Conservation (phyloP, 2,113 vertebrate genomes). For the Octodon degus region DNA sequence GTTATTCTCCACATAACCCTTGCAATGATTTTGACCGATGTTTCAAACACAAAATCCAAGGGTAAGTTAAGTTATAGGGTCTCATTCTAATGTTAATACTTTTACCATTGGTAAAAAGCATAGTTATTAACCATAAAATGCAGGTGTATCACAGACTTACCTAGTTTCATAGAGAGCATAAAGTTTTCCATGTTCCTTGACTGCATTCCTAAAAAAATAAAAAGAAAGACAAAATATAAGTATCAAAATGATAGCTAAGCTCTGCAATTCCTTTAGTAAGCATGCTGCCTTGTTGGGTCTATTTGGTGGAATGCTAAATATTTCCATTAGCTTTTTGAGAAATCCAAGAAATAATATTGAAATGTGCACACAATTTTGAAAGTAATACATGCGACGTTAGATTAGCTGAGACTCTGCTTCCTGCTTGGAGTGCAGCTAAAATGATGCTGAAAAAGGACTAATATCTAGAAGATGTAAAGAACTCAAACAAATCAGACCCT, state of each 20-base stretch:
- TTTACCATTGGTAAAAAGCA: not conserved
- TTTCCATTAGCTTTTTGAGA: not conserved
- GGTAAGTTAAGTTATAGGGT: not conserved
- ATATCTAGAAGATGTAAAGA: no score
- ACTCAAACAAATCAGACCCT: no score
- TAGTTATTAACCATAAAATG: not conserved
- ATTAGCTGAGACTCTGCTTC: not conserved
- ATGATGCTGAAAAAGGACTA: no score
- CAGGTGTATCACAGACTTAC: slow-evolving; percentile 84
- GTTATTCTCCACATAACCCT: not conserved
- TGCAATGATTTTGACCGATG: not conserved
- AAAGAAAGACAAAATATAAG: slow-evolving; percentile 56
- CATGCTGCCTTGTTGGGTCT: not conserved
- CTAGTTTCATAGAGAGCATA: slow-evolving; percentile 96
- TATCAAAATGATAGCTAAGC: not conserved
- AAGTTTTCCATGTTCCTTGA: slow-evolving; percentile 95
- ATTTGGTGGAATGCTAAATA: not conserved
- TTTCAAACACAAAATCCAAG: not conserved
- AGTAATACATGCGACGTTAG: not conserved
- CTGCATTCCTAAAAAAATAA: slow-evolving; percentile 93
- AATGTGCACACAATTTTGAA: not conserved
- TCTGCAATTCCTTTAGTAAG: not conserved
- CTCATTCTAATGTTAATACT: not conserved
- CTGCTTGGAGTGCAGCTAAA: not conserved
- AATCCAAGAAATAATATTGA: not conserved